Percentiles rank a stretch among this genome's conserved stretches.
phyloP scores from a whole-genome alignment of 2,888 invertebrate genomes.

The Lasioglossum lativentre region DNA sequence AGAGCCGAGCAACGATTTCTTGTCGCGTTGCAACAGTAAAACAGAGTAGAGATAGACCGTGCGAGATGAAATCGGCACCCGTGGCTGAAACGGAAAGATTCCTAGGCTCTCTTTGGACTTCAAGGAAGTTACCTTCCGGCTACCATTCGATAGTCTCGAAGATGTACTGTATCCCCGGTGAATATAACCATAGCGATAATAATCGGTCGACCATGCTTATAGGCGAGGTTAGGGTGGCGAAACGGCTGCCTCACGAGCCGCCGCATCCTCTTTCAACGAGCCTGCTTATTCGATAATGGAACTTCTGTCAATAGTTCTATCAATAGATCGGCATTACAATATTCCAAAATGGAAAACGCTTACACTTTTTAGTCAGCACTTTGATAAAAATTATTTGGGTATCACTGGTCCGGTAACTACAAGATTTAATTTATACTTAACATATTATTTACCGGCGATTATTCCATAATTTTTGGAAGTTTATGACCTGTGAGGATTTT shows the following conservation, averaged over 20 bases:
- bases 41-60: conserved; percentile 64
- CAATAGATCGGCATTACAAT: not conserved
- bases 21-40: conserved; percentile 72
- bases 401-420: not conserved
- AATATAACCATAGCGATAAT: conserved; percentile 72
- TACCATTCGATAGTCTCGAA: conserved; percentile 70
- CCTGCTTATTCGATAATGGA: conserved; percentile 68
- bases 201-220: conserved; percentile 65
- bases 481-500: too few species aligned
- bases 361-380: not conserved
- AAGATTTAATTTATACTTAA: not conserved
- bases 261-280: conserved; percentile 68
- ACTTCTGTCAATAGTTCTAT: conserved; percentile 21
- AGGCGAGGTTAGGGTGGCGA: conserved; percentile 54
- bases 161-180: conserved; percentile 68
- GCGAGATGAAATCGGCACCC: conserved; percentile 65
- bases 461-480: not conserved
- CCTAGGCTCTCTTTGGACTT: conserved; percentile 43
- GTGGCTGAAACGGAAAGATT: conserved; percentile 63
- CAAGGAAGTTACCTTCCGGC: conserved; percentile 75
- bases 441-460: not conserved
- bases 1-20: conserved; percentile 56
- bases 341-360: not conserved
- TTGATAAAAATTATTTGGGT: not conserved
- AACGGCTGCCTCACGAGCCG: conserved; percentile 56